A percentile compares a stretch with the other conserved stretches of the same genome.
Conservation (phyloP, 2,113 vertebrate species). For the Riparia riparia region DNA sequence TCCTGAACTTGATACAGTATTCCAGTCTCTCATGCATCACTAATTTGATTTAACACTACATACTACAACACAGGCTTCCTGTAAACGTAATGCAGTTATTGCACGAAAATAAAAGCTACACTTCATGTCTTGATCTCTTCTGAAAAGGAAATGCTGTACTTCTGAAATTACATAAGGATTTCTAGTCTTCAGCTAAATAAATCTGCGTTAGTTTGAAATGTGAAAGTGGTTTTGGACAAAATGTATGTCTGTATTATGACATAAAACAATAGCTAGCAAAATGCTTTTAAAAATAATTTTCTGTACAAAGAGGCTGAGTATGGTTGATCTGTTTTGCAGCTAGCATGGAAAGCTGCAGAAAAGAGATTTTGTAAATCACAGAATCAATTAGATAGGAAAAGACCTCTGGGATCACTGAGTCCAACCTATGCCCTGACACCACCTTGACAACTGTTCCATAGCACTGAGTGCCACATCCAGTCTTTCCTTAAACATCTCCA, state of each 20-base stretch:
- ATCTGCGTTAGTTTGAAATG: background rate
- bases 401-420: background rate
- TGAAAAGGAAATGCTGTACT: background rate
- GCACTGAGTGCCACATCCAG: rapidly evolving
- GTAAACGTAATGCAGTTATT: background rate
- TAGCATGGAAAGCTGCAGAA: background rate
- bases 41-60: background rate
- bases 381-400: background rate
- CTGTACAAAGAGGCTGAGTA: background rate
- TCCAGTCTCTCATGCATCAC: background rate
- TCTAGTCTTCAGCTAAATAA: background rate
- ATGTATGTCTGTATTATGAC: background rate
- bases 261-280: background rate
- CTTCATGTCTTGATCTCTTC: background rate
- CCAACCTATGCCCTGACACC: background rate
- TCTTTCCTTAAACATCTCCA: background rate
- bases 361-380: background rate
- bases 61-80: background rate
- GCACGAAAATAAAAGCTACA: background rate
- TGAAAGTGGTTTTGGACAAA: background rate
- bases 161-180: background rate
- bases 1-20: background rate
- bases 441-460: background rate
- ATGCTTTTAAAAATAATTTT: background rate
- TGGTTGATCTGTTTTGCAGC: background rate